Conservation (phyloP, 1,140 invertebrate genomes). For the Hermetia illucens region DNA sequence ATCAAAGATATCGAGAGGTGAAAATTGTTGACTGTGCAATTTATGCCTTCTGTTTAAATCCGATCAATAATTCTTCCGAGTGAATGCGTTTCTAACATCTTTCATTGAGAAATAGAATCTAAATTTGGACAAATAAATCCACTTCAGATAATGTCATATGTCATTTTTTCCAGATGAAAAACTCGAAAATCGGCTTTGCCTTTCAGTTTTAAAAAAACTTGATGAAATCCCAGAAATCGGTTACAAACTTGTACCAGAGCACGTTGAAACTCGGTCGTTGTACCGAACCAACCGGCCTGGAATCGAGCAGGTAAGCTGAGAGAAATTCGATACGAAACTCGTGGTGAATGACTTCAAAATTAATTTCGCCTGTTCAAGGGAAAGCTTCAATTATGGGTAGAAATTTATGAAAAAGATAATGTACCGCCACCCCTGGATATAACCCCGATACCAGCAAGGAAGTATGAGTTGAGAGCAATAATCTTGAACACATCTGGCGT, state of each 20-base stretch:
- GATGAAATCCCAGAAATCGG: slow-evolving; percentile 59
- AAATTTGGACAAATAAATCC: too few relatives aligned
- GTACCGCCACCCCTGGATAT: slow-evolving; percentile 61
- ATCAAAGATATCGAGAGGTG: slow-evolving; percentile 4
- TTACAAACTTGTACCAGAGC: slow-evolving; percentile 68
- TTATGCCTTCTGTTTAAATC: too few relatives aligned
- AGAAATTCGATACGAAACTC: too few relatives aligned
- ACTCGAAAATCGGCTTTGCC: slow-evolving; percentile 47
- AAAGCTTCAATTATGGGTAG: slow-evolving; percentile 80
- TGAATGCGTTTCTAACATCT: too few relatives aligned
- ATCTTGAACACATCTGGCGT: slow-evolving; percentile 70
- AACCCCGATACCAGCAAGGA: slow-evolving; percentile 52
- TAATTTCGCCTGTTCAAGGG: slow-evolving; percentile 39
- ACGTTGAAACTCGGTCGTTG: slow-evolving; percentile 72
- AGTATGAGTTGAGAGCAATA: slow-evolving; percentile 70
- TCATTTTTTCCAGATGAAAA: slow-evolving; percentile 27
- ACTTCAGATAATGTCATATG: too few relatives aligned
- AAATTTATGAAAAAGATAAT: slow-evolving; percentile 60
- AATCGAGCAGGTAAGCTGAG: slow-evolving; percentile 62
- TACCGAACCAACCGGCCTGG: slow-evolving; percentile 62
- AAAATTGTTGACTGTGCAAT: not conserved
- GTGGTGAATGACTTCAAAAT: too few relatives aligned
- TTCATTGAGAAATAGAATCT: too few relatives aligned
- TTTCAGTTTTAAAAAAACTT: slow-evolving; percentile 56
- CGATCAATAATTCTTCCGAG: too few relatives aligned